phyloP scores from a whole-genome alignment of 2,888 invertebrate species.

The Ganaspis brasiliensis region DNA sequence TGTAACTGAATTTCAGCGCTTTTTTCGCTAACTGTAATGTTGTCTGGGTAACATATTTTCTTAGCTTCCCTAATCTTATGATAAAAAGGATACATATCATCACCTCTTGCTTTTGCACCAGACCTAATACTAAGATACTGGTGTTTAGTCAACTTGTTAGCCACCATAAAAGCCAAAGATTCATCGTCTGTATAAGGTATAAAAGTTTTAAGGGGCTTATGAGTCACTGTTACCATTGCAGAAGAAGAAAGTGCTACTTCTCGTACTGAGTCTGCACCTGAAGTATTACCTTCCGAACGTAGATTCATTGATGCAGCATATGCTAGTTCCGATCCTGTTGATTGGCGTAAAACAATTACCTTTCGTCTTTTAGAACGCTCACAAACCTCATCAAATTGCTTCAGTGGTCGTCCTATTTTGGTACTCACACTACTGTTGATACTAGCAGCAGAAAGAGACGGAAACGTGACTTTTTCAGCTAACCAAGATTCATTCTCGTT shows the following conservation, averaged over 20 bases:
- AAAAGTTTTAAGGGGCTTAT: neutral
- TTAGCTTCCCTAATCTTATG: neutral
- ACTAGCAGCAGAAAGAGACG: neutral
- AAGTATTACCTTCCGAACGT: neutral
- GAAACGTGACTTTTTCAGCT: neutral
- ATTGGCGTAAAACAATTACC: neutral
- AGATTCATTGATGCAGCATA: neutral
- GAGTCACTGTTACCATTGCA: neutral
- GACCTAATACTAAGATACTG: neutral
- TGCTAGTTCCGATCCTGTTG: neutral
- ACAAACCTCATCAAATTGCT: neutral
- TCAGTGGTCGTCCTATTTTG: neutral
- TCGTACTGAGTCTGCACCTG: neutral
- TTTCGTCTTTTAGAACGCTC: neutral
- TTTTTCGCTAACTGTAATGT: neutral
- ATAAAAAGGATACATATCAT: neutral
- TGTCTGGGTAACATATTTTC: neutral
- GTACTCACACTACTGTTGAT: neutral
- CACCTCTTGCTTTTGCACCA: neutral
- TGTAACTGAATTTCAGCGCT: neutral
- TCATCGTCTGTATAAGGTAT: constrained; percentile 11
- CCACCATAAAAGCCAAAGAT: neutral
- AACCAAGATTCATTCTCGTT: constrained; percentile 18
- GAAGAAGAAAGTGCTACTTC: neutral
- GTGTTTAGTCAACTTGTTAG: neutral